Percentiles rank a stretch among this genome's conserved stretches.
Evolutionary conservation across 2,888 invertebrate genomes (phyloP).

Genomic region (Metalampra italica): DNA sequence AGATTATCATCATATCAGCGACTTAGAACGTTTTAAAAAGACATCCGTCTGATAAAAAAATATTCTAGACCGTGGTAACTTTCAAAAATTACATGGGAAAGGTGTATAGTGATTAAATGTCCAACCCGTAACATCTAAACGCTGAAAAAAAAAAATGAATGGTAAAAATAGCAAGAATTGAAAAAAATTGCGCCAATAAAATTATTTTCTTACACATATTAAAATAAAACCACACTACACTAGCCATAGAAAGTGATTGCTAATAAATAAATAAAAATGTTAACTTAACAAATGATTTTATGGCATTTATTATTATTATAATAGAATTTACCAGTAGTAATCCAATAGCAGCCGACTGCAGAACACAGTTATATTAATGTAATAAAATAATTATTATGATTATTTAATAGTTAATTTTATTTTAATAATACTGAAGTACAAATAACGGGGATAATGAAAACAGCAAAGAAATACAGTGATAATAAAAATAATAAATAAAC

Average conservation of each 20-base stretch:
- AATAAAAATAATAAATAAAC: background rate
- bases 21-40: too few species aligned
- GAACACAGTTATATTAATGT: conserved; percentile 64
- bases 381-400: conserved; percentile 38
- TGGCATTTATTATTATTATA: conserved; percentile 43
- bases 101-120: too few species aligned
- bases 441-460: conserved; percentile 8
- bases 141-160: background rate
- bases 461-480: background rate
- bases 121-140: background rate
- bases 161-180: background rate
- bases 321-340: conserved; percentile 83
- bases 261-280: conserved; percentile 37
- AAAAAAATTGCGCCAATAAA: background rate
- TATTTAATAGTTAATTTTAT: conserved; percentile 44
- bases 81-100: too few species aligned
- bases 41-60: too few species aligned
- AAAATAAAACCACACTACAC: background rate
- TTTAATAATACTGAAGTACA: conserved; percentile 17
- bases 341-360: conserved; percentile 87
- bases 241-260: conserved; percentile 1
- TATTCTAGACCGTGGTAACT: too few species aligned
- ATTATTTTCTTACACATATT: background rate
- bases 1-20: too few species aligned
- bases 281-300: conserved; percentile 42